phyloP scores from a whole-genome alignment of 2,113 vertebrate species.

The Saguinus imperator region DNA sequence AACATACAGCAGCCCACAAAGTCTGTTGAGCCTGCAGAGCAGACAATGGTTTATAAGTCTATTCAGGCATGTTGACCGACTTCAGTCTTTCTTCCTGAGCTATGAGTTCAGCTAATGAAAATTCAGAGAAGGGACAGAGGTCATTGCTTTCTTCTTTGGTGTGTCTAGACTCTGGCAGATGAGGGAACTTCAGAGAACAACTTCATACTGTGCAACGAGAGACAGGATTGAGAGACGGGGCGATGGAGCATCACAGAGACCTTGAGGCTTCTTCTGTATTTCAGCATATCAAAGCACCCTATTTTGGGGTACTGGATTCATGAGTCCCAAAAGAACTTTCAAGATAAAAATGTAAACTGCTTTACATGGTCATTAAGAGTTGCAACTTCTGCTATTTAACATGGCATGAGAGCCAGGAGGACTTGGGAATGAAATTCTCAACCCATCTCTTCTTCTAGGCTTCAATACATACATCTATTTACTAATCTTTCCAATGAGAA shows the following conservation, averaged over 20 bases:
- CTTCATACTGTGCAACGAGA: neutral
- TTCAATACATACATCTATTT: neutral
- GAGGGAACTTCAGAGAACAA: neutral
- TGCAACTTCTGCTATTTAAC: neutral
- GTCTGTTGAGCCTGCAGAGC: neutral
- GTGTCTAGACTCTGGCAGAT: neutral
- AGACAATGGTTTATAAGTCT: neutral
- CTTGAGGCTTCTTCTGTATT: neutral
- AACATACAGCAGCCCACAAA: neutral
- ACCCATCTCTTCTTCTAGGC: too few species aligned
- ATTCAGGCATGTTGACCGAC: neutral
- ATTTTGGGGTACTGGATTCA: neutral
- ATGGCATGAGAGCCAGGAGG: neutral
- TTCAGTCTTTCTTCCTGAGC: neutral
- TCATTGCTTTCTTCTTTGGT: neutral
- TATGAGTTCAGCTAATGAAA: neutral
- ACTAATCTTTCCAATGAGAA: neutral
- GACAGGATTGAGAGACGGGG: neutral
- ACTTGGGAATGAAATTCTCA: neutral
- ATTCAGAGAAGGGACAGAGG: neutral
- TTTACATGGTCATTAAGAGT: neutral
- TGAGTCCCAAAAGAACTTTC: neutral
- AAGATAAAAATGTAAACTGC: neutral
- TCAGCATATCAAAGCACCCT: neutral
- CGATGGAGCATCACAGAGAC: neutral